Evolutionary conservation across 2,797 vertebrate genomes (phyloP), one percentile per base, ranked within the genome.

Genomic region (Rhabdophis nuchalis): DNA sequence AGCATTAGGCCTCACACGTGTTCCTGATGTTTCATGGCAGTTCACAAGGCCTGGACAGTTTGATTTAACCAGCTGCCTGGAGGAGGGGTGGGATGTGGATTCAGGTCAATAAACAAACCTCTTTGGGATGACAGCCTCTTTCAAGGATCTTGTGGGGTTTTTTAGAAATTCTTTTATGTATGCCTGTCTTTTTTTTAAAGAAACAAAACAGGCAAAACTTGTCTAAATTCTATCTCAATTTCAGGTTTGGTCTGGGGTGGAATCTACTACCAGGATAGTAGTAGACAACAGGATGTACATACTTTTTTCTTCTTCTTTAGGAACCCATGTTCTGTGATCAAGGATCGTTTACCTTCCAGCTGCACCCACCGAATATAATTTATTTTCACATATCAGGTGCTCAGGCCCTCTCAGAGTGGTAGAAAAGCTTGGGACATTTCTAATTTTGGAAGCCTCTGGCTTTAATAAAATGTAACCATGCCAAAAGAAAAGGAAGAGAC

Each of bases 71-170:
- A 89, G 87, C 58, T 4, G 0, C 93, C 87, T 85, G 91, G 32
- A 94, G 88, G 89, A 90, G 93, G 77, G 46, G 41, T 46, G 95
- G 93, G 85, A 56, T 93, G 92, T 4, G 0, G 0, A n/a, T 92
- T 85, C 6, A 12, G 88, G 85, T 93, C 5, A 3, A 91, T 86
- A 93, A 94, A 92, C 54, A 95, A 82, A 89, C 53, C 58, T 64
- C 56, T 91, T 94, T 77, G 92, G 91, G 52, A 93, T 92, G 92
- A 94, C 94, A 96, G 90, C 88, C 90, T 93, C 93, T 61, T 89
- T 90, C 1, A 32, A 90, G 93, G 87, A 0, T 0, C 90, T 86
- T n/a, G 85, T 86, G 4, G 0, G 27, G 56, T 56, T 7, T 20
- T 87, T 89, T 88, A 41, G 27, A 58, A 25, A 82, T 46, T 82